Percentiles rank a stretch among this genome's conserved stretches.
Evolutionary conservation across 2,888 invertebrate genomes (phyloP).

Genomic region (Panopea generosa): DNA sequence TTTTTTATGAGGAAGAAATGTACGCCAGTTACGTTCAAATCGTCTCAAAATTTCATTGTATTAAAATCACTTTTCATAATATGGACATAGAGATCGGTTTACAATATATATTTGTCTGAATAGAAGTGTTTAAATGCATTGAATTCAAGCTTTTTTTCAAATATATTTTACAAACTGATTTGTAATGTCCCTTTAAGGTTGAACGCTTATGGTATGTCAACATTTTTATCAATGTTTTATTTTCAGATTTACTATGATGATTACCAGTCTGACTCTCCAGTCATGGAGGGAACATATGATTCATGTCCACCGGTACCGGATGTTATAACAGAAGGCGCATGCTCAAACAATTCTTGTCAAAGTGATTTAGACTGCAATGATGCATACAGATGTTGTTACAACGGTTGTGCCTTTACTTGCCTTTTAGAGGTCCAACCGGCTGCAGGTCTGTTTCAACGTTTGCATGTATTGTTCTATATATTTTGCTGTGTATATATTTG

Average conservation of each 20-base stretch:
- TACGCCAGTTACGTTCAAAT: no score
- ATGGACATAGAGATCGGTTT: no score
- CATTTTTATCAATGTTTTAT: background rate
- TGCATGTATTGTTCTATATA: background rate
- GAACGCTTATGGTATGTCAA: no score
- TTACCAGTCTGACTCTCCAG: slow-evolving; percentile 47
- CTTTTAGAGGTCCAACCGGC: slow-evolving; percentile 69
- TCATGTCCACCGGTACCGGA: slow-evolving; percentile 73
- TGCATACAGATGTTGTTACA: slow-evolving; percentile 71
- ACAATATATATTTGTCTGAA: no score
- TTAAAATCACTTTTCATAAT: no score
- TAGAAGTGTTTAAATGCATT: no score
- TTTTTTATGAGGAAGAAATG: no score
- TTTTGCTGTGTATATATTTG: no score
- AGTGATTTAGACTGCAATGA: slow-evolving; percentile 69
- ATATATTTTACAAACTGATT: no score
- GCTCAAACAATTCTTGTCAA: slow-evolving; percentile 63
- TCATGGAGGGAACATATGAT: slow-evolving; percentile 9
- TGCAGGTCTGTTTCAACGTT: slow-evolving; percentile 58
- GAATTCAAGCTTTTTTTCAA: no score
- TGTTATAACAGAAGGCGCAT: slow-evolving; percentile 62
- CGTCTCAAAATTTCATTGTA: no score
- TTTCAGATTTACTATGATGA: slow-evolving; percentile 54
- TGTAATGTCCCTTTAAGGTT: no score
- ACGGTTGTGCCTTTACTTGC: slow-evolving; percentile 76